Evolutionary conservation across 2,113 vertebrate genomes (phyloP).

Genomic region (Odontesthes bonariensis): DNA sequence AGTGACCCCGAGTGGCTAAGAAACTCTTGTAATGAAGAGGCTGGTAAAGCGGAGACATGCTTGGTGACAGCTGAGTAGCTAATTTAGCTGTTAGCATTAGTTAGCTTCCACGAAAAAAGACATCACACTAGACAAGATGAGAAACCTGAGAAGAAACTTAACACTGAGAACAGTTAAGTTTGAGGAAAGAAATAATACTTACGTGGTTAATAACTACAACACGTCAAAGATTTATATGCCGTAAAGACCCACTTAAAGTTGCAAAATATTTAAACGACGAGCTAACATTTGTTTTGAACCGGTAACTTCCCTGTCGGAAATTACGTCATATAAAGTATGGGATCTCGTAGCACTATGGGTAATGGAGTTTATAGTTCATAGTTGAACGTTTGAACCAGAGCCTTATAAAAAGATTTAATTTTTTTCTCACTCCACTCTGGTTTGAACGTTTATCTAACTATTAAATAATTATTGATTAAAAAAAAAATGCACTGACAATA

Average conservation of each 20-base stretch:
- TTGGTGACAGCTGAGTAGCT: slow-evolving; percentile 24
- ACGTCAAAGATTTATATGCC: background rate
- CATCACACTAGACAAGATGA: background rate
- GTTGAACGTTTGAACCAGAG: no score
- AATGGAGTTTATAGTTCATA: slow-evolving; percentile 51
- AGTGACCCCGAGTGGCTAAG: background rate
- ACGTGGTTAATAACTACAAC: slow-evolving; percentile 20
- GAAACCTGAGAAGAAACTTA: background rate
- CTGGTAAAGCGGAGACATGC: background rate
- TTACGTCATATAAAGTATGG: slow-evolving; percentile 11
- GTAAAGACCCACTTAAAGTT: slow-evolving; percentile 36
- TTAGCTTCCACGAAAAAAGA: slow-evolving; percentile 2
- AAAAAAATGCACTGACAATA: no score
- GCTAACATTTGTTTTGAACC: slow-evolving; percentile 63
- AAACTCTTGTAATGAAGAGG: background rate
- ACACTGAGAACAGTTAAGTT: no score
- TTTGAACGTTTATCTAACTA: no score
- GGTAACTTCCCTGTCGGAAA: slow-evolving; percentile 71
- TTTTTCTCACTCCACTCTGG: no score
- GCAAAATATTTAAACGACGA: background rate
- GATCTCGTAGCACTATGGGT: slow-evolving; percentile 45
- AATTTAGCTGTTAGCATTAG: slow-evolving; percentile 51
- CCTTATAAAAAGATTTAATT: no score
- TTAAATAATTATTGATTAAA: no score
- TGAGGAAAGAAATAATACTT: background rate